Conservation (phyloP, 2,113 vertebrate species). For the Platysteira castanea region DNA sequence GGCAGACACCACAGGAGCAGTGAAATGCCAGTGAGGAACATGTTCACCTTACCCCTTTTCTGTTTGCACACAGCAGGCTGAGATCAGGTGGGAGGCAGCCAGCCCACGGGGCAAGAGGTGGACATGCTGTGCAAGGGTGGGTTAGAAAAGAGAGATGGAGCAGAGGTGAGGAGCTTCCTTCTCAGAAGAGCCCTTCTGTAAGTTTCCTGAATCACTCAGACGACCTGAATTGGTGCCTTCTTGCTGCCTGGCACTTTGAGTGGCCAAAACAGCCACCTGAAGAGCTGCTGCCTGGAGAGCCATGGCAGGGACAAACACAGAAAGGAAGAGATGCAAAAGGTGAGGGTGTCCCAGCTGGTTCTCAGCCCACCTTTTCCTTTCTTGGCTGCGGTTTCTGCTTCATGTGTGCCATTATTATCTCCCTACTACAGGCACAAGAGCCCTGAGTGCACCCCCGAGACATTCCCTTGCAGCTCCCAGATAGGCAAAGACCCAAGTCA, state of each 20-base stretch:
- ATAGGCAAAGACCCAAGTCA: conserved; percentile 18
- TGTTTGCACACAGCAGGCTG: neutral
- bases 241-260: neutral
- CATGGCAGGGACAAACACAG: neutral
- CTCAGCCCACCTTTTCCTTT: neutral
- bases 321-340: neutral
- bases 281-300: neutral
- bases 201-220: neutral
- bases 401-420: neutral
- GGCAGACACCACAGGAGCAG: neutral
- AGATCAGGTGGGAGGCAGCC: neutral
- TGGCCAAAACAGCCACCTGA: neutral
- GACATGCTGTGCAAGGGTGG: neutral
- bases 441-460: neutral
- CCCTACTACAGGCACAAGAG: neutral
- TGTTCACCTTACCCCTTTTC: neutral
- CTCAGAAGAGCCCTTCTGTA: neutral
- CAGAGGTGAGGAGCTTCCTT: neutral
- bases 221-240: neutral
- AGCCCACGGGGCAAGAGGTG: neutral
- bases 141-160: neutral
- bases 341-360: neutral
- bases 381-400: neutral
- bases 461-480: neutral
- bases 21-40: neutral